A percentile compares a stretch with the other conserved stretches of the same genome.
phyloP scores from a whole-genome alignment of 2,888 invertebrate species.

The Embidobia sp. region DNA sequence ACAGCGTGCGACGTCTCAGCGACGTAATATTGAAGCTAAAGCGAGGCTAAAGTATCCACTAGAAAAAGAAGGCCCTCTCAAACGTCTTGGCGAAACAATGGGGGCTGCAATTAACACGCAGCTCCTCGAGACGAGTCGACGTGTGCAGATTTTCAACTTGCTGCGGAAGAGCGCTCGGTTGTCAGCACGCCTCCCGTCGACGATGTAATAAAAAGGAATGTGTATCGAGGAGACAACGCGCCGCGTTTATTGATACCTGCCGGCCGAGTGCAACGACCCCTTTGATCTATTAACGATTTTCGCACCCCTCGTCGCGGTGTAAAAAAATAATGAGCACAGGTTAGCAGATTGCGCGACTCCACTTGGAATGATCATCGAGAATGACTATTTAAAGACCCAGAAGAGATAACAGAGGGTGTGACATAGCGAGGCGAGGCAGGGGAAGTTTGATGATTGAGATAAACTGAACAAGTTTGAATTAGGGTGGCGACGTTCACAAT shows the following conservation, averaged over 20 bases:
- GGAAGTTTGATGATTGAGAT: too few relatives aligned
- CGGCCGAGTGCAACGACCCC: slow-evolving; percentile 10
- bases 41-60: slow-evolving; percentile 65
- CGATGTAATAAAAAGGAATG: slow-evolving; percentile 30
- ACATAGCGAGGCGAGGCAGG: too few relatives aligned
- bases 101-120: slow-evolving; percentile 68
- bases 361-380: too few relatives aligned
- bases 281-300: slow-evolving; percentile 23
- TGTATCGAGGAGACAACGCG: slow-evolving; percentile 7
- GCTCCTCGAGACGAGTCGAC: slow-evolving; percentile 69
- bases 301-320: too few relatives aligned
- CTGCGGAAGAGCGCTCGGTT: slow-evolving; percentile 51
- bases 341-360: too few relatives aligned
- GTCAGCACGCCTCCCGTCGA: slow-evolving; percentile 36
- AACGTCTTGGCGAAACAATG: slow-evolving; percentile 63
- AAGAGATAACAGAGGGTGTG: too few relatives aligned
- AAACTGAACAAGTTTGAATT: too few relatives aligned
- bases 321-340: too few relatives aligned
- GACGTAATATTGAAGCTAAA: slow-evolving; percentile 63
- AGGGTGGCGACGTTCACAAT: too few relatives aligned
- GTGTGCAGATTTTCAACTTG: slow-evolving; percentile 67
- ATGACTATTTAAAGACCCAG: too few relatives aligned
- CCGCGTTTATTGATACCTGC: slow-evolving; percentile 37
- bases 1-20: slow-evolving; percentile 58
- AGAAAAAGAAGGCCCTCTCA: slow-evolving; percentile 64